These are phyloP conservation scores for Bombus impatiens DNA, from an alignment of 1,140 invertebrate species.

Conservation along the genomic window DNA sequence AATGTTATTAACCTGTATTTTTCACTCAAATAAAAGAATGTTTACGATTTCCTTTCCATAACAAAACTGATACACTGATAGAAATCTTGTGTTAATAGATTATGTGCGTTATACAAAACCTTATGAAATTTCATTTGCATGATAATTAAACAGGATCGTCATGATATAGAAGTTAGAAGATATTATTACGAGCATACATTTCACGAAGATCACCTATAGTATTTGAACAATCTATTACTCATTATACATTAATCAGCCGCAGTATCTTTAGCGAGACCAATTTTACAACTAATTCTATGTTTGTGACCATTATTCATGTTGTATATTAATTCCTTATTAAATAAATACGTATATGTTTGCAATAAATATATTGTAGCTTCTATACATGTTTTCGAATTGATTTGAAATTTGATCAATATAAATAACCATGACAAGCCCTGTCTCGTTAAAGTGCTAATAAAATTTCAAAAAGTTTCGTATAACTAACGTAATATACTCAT, in stretches of 20 bases:
- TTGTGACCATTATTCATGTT: not conserved
- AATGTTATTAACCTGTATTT: not conserved
- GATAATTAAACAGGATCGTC: too few species aligned
- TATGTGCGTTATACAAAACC: too few species aligned
- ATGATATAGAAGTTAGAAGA: too few species aligned
- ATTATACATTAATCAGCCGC: not conserved
- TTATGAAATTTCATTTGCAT: too few species aligned
- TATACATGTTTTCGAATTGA: not conserved
- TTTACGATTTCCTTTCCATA: too few species aligned
- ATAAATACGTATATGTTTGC: not conserved
- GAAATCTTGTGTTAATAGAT: too few species aligned
- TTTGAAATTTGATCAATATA: not conserved
- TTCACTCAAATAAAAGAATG: too few species aligned
- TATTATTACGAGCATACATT: not conserved
- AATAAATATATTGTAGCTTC: not conserved
- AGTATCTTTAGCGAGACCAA: not conserved
- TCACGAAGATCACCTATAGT: not conserved
- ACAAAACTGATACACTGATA: too few species aligned
- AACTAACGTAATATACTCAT: too few species aligned
- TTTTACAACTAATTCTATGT: not conserved
- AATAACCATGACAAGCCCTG: not conserved
- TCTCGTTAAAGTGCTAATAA: not conserved
- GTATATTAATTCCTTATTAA: too few species aligned
- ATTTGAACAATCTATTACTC: not conserved
- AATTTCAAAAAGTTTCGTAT: not conserved